Evolutionary conservation across 2,113 vertebrate species (phyloP).

Genomic region (Acanthisitta chloris): DNA sequence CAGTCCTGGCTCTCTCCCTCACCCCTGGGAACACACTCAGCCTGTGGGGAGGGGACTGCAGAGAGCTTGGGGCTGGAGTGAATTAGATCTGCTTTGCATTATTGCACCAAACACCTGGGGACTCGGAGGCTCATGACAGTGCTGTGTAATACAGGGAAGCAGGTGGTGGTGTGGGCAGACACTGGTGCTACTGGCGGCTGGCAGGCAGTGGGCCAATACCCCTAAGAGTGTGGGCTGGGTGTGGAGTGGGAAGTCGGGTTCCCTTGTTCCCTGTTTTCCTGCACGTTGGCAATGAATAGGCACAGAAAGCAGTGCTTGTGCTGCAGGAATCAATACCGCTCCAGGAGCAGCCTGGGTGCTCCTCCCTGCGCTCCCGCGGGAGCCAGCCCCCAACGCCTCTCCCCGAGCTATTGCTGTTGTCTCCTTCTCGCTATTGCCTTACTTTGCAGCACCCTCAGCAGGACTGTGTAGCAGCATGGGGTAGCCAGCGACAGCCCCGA

Average conservation of each 20-base stretch:
- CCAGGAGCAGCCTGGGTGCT: neutral
- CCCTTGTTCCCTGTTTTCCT: neutral
- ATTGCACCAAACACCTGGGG: slow-evolving; percentile 17
- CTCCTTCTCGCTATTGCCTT: neutral
- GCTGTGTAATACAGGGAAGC: neutral
- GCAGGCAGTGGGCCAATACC: neutral
- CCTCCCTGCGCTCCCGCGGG: neutral
- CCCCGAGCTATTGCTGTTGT: neutral
- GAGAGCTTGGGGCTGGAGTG: neutral
- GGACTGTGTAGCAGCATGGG: neutral
- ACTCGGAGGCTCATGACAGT: neutral
- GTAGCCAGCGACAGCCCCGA: rapidly evolving
- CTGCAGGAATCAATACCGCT: slow-evolving; percentile 29
- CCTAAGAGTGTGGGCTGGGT: neutral
- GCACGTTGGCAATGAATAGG: neutral
- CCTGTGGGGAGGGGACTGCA: neutral
- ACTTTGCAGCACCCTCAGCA: neutral
- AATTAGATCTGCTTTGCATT: slow-evolving; percentile 30
- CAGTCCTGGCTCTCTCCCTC: neutral
- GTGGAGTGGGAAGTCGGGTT: rapidly evolving
- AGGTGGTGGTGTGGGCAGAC: neutral
- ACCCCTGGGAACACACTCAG: rapidly evolving
- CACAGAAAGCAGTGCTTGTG: neutral
- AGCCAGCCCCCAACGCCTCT: neutral
- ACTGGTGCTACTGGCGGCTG: neutral